Conservation (phyloP, 2,888 invertebrate species). For the Epinotia bilunana region DNA sequence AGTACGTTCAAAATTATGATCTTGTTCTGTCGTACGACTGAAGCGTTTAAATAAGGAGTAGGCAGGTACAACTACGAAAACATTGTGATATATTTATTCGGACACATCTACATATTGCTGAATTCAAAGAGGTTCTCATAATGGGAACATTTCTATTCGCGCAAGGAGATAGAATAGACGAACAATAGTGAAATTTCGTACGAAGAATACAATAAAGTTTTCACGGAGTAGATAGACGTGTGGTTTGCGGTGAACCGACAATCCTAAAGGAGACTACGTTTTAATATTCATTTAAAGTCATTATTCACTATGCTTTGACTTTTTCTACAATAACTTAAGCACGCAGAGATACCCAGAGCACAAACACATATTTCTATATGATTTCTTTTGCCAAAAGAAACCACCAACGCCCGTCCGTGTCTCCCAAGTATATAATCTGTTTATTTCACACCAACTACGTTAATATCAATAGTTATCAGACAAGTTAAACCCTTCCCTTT, state of each 20-base stretch:
- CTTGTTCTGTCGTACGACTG: neutral
- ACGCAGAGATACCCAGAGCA: neutral
- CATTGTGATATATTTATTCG: neutral
- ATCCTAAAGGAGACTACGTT: constrained; percentile 2
- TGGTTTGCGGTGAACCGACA: constrained; percentile 22
- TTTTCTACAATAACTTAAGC: neutral
- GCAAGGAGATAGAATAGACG: constrained; percentile 25
- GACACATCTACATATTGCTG: neutral
- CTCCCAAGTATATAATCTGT: neutral
- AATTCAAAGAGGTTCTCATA: constrained; percentile 8
- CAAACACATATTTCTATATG: neutral
- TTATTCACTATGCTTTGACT: too few species aligned
- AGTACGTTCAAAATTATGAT: constrained; percentile 4
- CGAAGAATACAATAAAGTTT: constrained; percentile 40
- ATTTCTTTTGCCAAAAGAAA: neutral
- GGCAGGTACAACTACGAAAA: neutral
- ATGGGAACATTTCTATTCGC: constrained; percentile 21
- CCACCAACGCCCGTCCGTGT: neutral
- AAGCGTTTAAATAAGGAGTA: neutral
- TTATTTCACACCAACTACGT: neutral
- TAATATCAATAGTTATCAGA: constrained; percentile 12
- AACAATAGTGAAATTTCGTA: constrained; percentile 45
- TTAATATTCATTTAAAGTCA: neutral
- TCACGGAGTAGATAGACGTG: constrained; percentile 8
- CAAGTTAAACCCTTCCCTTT: constrained; percentile 20